A percentile compares a stretch with the other conserved stretches of the same genome.
These are phyloP conservation scores for Drosophila murphyi DNA, from an alignment of 1,140 invertebrate species.

Conservation along the genomic window DNA sequence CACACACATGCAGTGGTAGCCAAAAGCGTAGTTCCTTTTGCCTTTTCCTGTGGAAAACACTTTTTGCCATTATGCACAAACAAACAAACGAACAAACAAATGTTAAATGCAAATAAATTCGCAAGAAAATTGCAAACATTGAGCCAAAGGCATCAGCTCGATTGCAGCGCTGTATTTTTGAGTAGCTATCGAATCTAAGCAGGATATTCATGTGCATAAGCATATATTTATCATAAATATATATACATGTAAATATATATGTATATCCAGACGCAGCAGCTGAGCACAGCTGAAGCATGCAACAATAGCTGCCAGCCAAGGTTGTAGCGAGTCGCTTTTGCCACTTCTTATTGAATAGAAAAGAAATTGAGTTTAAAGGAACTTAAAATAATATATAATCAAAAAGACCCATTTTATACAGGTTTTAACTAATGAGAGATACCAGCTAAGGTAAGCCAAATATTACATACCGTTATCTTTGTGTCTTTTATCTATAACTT, in stretches of 20 bases:
- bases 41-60: slow-evolving; percentile 58
- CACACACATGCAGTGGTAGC: neutral
- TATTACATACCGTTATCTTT: no score
- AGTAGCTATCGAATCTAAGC: slow-evolving; percentile 45
- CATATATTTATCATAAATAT: neutral
- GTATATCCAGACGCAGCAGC: neutral
- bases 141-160: slow-evolving; percentile 42
- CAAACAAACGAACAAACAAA: slow-evolving; percentile 71
- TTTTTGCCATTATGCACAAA: slow-evolving; percentile 55
- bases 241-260: neutral
- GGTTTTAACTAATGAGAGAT: no score
- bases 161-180: slow-evolving; percentile 39
- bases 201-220: slow-evolving; percentile 16
- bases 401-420: no score
- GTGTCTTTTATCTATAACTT: no score
- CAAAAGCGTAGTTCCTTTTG: slow-evolving; percentile 39
- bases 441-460: no score
- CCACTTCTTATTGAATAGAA: slow-evolving; percentile 6
- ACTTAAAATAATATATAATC: no score
- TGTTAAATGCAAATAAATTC: slow-evolving; percentile 80
- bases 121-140: slow-evolving; percentile 59
- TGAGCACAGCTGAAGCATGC: neutral
- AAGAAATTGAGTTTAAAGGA: no score
- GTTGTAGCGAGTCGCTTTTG: neutral
- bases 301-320: slow-evolving; percentile 4